phyloP scores from a whole-genome alignment of 1,140 invertebrate genomes.

The Telenomus remus region DNA sequence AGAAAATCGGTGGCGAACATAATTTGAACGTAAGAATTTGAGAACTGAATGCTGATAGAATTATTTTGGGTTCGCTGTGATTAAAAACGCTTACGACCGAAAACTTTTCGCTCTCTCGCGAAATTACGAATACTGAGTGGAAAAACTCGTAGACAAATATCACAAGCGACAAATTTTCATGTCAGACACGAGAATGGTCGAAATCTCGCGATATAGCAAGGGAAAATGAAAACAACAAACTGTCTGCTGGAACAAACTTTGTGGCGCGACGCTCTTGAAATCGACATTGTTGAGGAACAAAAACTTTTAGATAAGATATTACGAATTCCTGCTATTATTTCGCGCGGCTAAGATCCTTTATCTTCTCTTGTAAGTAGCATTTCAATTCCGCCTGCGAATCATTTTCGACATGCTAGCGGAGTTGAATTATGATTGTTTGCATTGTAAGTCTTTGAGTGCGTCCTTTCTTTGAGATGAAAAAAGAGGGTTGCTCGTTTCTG shows the following conservation, averaged over 20 bases:
- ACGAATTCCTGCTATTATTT: constrained; percentile 15
- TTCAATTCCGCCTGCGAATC: constrained; percentile 24
- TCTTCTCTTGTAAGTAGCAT: constrained; percentile 22
- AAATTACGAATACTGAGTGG: background rate
- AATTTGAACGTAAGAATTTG: no score
- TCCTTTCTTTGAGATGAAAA: background rate
- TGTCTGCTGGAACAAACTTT: constrained; percentile 14
- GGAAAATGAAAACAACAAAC: constrained; percentile 47
- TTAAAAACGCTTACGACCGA: background rate
- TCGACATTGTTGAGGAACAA: constrained; percentile 37
- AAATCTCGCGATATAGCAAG: constrained; percentile 15
- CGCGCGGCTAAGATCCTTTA: constrained; percentile 6
- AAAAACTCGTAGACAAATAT: constrained; percentile 27
- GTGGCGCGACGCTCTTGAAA: constrained; percentile 10
- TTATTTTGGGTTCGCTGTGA: background rate
- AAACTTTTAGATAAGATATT: constrained; percentile 34
- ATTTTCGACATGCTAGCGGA: constrained; percentile 19
- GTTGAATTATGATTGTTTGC: constrained; percentile 9
- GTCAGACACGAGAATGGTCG: constrained; percentile 27
- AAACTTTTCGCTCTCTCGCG: background rate
- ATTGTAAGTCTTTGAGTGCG: constrained; percentile 8
- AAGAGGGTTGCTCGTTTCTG: background rate
- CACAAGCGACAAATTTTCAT: constrained; percentile 36
- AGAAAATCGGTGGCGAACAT: no score
- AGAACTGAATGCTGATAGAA: background rate